Evolutionary conservation across 2,113 vertebrate genomes (phyloP).

Genomic region (Corythornis madagascariensis): DNA sequence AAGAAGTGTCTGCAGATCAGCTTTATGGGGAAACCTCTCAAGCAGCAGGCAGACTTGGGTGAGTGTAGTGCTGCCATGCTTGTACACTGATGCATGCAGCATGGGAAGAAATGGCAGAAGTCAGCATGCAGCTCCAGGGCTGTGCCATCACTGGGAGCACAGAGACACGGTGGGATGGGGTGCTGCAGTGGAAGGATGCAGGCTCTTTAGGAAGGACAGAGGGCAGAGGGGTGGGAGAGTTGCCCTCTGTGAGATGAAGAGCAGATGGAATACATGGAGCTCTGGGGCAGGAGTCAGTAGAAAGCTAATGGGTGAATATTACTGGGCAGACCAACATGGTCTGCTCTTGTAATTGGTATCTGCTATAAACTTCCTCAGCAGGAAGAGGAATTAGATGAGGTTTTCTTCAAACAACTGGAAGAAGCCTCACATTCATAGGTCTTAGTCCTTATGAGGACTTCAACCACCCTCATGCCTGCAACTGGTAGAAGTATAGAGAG

Average conservation of each 20-base stretch:
- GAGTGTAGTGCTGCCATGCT: background rate
- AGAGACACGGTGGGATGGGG: background rate
- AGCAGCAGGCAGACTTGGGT: background rate
- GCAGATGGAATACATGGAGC: background rate
- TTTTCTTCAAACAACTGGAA: background rate
- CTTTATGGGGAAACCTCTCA: background rate
- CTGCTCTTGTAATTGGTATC: background rate
- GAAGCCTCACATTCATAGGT: background rate
- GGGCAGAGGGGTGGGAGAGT: background rate
- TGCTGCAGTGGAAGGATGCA: background rate
- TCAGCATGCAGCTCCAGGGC: background rate
- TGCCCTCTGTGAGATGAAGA: background rate
- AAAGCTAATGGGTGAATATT: background rate
- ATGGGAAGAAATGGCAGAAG: background rate
- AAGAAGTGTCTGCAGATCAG: background rate
- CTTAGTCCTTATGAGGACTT: rapidly evolving
- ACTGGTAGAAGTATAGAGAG: background rate
- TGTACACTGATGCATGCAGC: background rate
- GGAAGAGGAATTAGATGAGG: background rate
- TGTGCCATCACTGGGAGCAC: background rate
- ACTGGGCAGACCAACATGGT: background rate
- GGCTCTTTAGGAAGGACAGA: background rate
- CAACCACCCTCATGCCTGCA: background rate
- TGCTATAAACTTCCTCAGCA: background rate
- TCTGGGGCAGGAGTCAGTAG: background rate